Percentiles rank a stretch among this genome's conserved stretches.
Evolutionary conservation across 2,888 invertebrate genomes (phyloP).

Genomic region (Pollenia labialis): DNA sequence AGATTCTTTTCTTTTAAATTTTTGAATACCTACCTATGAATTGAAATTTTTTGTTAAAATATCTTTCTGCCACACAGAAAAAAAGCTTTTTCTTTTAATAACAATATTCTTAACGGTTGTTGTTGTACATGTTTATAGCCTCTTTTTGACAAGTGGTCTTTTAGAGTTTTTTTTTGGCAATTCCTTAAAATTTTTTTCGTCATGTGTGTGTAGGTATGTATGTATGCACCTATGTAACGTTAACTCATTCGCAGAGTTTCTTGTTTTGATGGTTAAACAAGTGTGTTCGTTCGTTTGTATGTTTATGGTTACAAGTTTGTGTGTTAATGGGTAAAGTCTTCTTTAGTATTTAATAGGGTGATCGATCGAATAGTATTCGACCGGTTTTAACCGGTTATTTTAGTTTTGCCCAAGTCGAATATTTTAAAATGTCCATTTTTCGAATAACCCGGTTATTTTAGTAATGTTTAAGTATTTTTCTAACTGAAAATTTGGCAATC

Average conservation of each 20-base stretch:
- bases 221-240: slow-evolving; percentile 4
- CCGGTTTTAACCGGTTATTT: too few species aligned
- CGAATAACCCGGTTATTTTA: too few species aligned
- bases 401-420: too few species aligned
- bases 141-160: slow-evolving; percentile 49
- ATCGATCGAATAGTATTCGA: too few species aligned
- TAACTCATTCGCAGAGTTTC: neutral
- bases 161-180: slow-evolving; percentile 46
- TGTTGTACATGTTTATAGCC: slow-evolving; percentile 22
- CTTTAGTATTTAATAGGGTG: neutral
- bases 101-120: slow-evolving; percentile 40
- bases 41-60: neutral
- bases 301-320: slow-evolving; percentile 54
- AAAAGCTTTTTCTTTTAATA: slow-evolving; percentile 28
- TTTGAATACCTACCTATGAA: neutral
- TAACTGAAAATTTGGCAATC: too few species aligned
- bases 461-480: too few species aligned
- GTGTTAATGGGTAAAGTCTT: slow-evolving; percentile 61
- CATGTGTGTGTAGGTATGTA: neutral
- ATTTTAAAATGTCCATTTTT: too few species aligned
- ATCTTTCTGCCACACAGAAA: neutral
- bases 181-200: neutral
- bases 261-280: neutral
- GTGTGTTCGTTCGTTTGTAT: neutral
- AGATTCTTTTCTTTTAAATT: slow-evolving; percentile 4